Conservation (phyloP, 2,797 vertebrate species). For the Sciurus vulgaris region DNA sequence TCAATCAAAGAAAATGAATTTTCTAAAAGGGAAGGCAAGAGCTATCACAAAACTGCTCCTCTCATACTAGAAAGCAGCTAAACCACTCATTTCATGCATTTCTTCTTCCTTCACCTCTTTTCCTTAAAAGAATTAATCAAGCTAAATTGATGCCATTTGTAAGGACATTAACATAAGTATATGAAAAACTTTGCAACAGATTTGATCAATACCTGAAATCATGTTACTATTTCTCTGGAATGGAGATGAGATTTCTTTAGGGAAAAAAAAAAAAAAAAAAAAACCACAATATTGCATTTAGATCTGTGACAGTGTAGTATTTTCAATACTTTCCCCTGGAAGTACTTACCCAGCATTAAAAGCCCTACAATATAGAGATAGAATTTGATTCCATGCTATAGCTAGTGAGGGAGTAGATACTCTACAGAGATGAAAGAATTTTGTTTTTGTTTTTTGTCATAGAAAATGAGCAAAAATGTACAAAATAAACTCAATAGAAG, state of each 20-base stretch:
- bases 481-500: constrained; percentile 61
- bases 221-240: constrained; percentile 58
- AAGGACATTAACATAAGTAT: constrained; percentile 54
- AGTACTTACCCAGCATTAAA: constrained; percentile 54
- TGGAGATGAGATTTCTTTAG: background rate
- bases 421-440: constrained; percentile 43
- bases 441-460: background rate
- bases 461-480: constrained; percentile 58
- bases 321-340: constrained; percentile 68
- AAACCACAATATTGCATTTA: background rate
- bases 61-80: background rate
- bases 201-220: constrained; percentile 62
- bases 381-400: constrained; percentile 48
- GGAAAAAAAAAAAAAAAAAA: constrained; percentile 58
- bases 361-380: constrained; percentile 44
- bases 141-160: constrained; percentile 35
- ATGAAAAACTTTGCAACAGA: constrained; percentile 37
- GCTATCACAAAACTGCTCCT: background rate
- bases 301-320: background rate
- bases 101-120: background rate
- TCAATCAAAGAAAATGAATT: background rate
- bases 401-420: background rate
- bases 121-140: constrained; percentile 50
- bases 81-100: background rate
- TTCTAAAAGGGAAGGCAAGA: background rate